These are phyloP conservation scores for Siderastrea radians DNA, from an alignment of 92 coral and sea anemone genomes.

Conservation along the genomic window DNA sequence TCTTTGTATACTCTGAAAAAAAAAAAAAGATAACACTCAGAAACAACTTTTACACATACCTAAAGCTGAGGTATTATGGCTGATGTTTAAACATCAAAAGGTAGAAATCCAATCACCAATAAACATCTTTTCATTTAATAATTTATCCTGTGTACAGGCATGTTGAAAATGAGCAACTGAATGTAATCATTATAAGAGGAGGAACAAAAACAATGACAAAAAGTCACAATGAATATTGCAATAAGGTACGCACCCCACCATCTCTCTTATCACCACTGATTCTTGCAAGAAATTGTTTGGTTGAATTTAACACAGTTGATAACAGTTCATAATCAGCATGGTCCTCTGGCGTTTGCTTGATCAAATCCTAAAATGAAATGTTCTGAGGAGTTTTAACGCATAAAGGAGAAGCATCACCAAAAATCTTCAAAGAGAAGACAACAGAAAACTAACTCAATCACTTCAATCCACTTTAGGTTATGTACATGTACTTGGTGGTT, in stretches of 20 bases:
- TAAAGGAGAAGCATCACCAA: not conserved
- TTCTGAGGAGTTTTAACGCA: too few relatives aligned
- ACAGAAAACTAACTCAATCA: too few relatives aligned
- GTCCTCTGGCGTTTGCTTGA: conserved; percentile 92
- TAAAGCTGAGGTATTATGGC: too few relatives aligned
- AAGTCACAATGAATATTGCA: too few relatives aligned
- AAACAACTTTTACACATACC: not conserved
- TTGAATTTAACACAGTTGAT: conserved; percentile 76
- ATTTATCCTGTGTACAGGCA: too few relatives aligned
- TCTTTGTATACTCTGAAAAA: conserved; percentile 48
- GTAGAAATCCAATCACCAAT: too few relatives aligned
- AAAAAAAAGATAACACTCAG: not conserved
- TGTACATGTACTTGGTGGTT: too few relatives aligned
- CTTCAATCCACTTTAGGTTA: too few relatives aligned
- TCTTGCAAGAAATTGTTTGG: conserved; percentile 85
- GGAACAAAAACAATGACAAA: too few relatives aligned
- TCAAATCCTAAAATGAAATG: conserved; percentile 72
- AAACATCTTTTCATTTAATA: too few relatives aligned
- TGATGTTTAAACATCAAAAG: not conserved
- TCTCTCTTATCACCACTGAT: conserved; percentile 90
- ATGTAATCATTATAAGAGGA: not conserved
- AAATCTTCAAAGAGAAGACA: too few relatives aligned
- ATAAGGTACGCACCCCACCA: conserved; percentile 71
- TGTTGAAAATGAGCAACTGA: too few relatives aligned
- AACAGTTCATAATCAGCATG: conserved; percentile 91